These are phyloP conservation scores for Stomorhina lunata DNA, from an alignment of 2,888 invertebrate species.

Conservation along the genomic window DNA sequence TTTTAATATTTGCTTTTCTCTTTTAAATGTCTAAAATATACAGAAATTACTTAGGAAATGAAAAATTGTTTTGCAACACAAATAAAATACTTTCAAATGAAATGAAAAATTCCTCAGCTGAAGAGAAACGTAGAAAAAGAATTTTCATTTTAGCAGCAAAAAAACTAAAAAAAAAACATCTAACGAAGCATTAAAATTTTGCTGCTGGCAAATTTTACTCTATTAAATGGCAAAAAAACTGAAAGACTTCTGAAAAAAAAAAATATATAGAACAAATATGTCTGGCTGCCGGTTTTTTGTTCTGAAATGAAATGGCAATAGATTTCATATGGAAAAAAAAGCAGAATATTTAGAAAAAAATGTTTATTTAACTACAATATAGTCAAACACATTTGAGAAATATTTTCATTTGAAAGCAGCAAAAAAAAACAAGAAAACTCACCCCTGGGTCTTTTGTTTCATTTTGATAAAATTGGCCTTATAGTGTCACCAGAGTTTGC, in stretches of 20 bases:
- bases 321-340: conserved; percentile 24
- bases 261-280: conserved; percentile 29
- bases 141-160: conserved; percentile 58
- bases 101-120: conserved; percentile 64
- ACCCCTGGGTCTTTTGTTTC: conserved; percentile 31
- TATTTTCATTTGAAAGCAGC: neutral
- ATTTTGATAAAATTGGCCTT: conserved; percentile 9
- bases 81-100: conserved; percentile 39
- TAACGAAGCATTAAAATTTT: conserved; percentile 62
- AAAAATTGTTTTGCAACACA: conserved; percentile 24
- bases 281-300: conserved; percentile 24
- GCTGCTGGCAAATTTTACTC: conserved; percentile 59
- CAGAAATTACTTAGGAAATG: conserved; percentile 42
- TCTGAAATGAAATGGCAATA: conserved; percentile 21
- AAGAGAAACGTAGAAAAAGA: conserved; percentile 48
- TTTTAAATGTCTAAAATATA: neutral
- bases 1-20: conserved; percentile 25
- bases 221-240: conserved; percentile 52
- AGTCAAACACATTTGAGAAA: conserved; percentile 14
- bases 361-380: neutral
- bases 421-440: conserved; percentile 21
- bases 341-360: conserved; percentile 27
- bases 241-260: conserved; percentile 16
- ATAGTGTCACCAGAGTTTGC: conserved; percentile 37
- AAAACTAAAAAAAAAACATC: conserved; percentile 40